Evolutionary conservation across 2,797 vertebrate species (phyloP).

Genomic region (Lacerta bilineata): DNA sequence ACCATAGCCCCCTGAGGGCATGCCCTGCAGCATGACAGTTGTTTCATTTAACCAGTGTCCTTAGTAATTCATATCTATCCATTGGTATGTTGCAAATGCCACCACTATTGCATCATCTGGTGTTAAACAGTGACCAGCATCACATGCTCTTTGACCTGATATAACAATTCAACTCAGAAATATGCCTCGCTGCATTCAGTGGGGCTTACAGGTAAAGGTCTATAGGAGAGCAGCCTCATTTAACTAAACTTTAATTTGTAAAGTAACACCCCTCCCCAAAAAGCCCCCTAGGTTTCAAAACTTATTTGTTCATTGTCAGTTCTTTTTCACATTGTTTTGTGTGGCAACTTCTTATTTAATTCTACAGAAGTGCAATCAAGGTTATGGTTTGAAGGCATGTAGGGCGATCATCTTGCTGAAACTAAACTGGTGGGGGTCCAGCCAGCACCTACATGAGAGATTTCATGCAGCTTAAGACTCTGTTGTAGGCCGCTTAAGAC

Average conservation of each 20-base stretch:
- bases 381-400: background rate
- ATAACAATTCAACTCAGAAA: background rate
- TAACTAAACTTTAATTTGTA: background rate
- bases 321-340: background rate
- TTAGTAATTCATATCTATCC: background rate
- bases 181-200: background rate
- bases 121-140: conserved; percentile 26
- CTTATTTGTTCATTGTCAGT: background rate
- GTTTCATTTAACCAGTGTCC: background rate
- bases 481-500: background rate
- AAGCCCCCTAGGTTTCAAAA: background rate
- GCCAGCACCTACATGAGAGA: no score
- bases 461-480: background rate
- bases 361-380: background rate
- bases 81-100: background rate
- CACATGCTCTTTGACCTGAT: background rate
- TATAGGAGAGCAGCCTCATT: background rate
- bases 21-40: background rate
- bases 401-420: no score
- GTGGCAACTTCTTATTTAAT: background rate
- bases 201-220: background rate
- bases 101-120: background rate
- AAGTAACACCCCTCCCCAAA: background rate
- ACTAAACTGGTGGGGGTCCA: no score
- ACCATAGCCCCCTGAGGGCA: no score